A percentile compares a stretch with the other conserved stretches of the same genome.
Conservation (phyloP, 2,888 invertebrate species). For the Prosapia bicincta region DNA sequence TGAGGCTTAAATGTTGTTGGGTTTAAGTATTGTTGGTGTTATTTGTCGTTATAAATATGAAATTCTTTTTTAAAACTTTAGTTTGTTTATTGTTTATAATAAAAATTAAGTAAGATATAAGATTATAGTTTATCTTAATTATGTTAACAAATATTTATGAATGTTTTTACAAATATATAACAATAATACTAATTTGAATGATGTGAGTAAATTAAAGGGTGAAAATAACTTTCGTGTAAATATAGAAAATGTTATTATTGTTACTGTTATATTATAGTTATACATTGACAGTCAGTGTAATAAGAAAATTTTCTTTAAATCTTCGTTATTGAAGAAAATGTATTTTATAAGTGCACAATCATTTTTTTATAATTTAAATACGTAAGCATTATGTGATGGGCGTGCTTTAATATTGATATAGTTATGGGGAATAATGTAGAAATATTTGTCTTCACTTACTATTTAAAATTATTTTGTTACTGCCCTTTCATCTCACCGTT, state of each 20-base stretch:
- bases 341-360: slow-evolving; percentile 2
- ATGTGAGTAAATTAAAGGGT: neutral
- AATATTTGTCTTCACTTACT: too few relatives aligned
- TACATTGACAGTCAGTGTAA: neutral
- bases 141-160: neutral
- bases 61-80: too few relatives aligned
- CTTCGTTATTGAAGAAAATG: neutral
- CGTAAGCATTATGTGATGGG: neutral
- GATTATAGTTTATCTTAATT: neutral
- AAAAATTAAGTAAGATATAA: too few relatives aligned
- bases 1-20: too few relatives aligned
- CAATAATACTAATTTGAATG: neutral
- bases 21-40: too few relatives aligned
- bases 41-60: too few relatives aligned
- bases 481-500: too few relatives aligned
- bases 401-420: neutral
- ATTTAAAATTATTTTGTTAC: too few relatives aligned
- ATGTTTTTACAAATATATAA: neutral
- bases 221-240: neutral
- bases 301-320: neutral
- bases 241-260: neutral
- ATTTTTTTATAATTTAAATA: neutral
- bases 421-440: too few relatives aligned
- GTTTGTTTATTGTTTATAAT: too few relatives aligned
- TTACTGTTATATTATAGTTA: neutral